Conservation (phyloP, 2,888 invertebrate genomes). For the Bombylius discolor region DNA sequence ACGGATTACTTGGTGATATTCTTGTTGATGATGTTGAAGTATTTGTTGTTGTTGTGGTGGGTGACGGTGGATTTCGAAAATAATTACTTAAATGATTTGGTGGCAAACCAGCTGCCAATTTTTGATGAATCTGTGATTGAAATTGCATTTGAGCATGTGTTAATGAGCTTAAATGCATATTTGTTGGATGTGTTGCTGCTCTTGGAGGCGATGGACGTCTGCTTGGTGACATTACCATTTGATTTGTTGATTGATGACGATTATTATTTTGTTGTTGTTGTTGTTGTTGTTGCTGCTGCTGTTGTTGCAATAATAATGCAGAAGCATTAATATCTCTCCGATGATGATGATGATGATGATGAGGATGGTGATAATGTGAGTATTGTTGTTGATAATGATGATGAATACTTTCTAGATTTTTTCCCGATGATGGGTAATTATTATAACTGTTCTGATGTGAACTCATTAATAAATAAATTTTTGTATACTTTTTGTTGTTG, state of each 20-base stretch:
- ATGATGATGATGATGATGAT: constrained; percentile 33
- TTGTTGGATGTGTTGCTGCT: constrained; percentile 38
- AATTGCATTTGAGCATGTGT: constrained; percentile 34
- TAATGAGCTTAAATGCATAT: constrained; percentile 33
- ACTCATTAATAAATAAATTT: constrained; percentile 3
- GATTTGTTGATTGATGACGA: constrained; percentile 9
- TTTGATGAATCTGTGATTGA: constrained; percentile 35
- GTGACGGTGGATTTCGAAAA: constrained; percentile 30
- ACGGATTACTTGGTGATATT: constrained; percentile 47
- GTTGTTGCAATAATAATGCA: not conserved
- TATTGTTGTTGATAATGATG: constrained; percentile 38
- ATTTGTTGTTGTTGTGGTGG: constrained; percentile 12
- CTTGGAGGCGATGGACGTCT: constrained; percentile 51
- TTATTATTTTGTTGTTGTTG: not conserved
- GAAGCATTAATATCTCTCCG: not conserved
- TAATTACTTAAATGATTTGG: constrained; percentile 25
- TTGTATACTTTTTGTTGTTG: not conserved
- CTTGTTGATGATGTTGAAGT: constrained; percentile 6
- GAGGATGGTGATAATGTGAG: constrained; percentile 41
- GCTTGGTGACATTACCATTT: constrained; percentile 54
- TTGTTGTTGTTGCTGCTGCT: not conserved
- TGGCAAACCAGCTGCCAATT: constrained; percentile 28
- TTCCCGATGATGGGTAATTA: not conserved
- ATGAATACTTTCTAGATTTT: constrained; percentile 2
- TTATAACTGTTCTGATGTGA: constrained; percentile 2